Evolutionary conservation across 2,113 vertebrate genomes (phyloP).

Genomic region (Cairina moschata): DNA sequence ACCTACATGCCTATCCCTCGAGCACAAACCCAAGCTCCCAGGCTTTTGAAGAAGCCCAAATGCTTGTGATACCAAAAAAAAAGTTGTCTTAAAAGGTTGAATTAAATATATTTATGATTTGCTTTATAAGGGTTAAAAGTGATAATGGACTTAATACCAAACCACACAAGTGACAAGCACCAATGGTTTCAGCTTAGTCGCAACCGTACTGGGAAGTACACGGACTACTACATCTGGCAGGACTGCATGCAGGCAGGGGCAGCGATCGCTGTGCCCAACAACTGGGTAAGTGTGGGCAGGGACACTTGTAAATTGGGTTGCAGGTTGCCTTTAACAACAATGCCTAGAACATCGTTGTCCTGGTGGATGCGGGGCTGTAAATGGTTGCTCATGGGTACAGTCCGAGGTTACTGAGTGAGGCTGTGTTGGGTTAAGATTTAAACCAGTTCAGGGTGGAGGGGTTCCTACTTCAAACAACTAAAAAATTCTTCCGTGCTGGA

Average conservation of each 20-base stretch:
- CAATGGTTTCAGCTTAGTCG: slow-evolving; percentile 93
- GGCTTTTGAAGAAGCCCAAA: neutral
- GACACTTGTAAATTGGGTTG: neutral
- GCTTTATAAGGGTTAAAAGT: slow-evolving; percentile 86
- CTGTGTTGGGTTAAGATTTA: neutral
- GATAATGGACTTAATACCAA: slow-evolving; percentile 96
- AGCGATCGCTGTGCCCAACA: slow-evolving; percentile 83
- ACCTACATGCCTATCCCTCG: neutral
- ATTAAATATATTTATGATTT: neutral
- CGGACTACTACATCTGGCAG: slow-evolving; percentile 93
- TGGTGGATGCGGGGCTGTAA: accelerated
- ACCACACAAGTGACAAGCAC: slow-evolving; percentile 94
- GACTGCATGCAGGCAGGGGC: slow-evolving; percentile 74
- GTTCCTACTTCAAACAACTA: neutral
- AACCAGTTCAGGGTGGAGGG: neutral
- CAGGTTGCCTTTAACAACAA: neutral
- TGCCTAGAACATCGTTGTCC: neutral
- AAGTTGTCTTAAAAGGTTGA: neutral
- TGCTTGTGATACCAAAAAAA: neutral
- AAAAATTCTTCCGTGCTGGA: neutral
- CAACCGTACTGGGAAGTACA: slow-evolving; percentile 82
- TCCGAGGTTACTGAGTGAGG: neutral
- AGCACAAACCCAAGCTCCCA: neutral
- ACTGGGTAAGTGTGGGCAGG: slow-evolving; percentile 84
- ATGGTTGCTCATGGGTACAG: neutral